A percentile compares a stretch with the other conserved stretches of the same genome.
Conservation (phyloP, 2,797 vertebrate species). For the Lepidocolaptes lacrymiger region DNA sequence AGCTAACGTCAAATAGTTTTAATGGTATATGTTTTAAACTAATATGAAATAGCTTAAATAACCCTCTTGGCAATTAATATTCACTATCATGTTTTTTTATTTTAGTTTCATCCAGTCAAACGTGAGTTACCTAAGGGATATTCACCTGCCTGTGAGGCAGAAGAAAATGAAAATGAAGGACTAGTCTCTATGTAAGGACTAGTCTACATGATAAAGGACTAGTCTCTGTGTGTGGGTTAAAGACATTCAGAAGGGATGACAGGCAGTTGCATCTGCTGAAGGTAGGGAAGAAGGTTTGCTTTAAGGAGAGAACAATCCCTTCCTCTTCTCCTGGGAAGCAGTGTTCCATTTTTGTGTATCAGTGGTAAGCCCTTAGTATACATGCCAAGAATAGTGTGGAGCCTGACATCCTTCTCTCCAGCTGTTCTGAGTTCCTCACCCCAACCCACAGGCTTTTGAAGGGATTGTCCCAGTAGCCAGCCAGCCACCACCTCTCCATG, state of each 20-base stretch:
- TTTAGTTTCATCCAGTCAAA: neutral
- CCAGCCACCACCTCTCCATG: neutral
- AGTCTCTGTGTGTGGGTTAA: neutral
- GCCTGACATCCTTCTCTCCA: neutral
- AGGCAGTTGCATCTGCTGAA: neutral
- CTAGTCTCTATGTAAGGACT: neutral
- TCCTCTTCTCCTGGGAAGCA: neutral
- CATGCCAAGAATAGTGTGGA: neutral
- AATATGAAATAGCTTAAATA: slow-evolving; percentile 14
- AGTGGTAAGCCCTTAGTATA: neutral
- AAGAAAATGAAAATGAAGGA: neutral
- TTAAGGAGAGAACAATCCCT: neutral
- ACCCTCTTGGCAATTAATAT: neutral
- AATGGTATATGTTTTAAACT: neutral
- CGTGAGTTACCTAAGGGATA: neutral
- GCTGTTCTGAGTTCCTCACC: neutral
- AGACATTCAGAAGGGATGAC: neutral
- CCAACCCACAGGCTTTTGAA: neutral
- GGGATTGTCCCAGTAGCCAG: neutral
- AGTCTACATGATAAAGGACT: neutral
- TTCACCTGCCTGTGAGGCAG: neutral
- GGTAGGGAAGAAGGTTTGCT: neutral
- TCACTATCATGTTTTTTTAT: neutral
- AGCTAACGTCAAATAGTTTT: neutral
- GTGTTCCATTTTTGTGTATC: neutral